Conservation (phyloP, 2,113 vertebrate genomes). For the Psittacara wagleri region DNA sequence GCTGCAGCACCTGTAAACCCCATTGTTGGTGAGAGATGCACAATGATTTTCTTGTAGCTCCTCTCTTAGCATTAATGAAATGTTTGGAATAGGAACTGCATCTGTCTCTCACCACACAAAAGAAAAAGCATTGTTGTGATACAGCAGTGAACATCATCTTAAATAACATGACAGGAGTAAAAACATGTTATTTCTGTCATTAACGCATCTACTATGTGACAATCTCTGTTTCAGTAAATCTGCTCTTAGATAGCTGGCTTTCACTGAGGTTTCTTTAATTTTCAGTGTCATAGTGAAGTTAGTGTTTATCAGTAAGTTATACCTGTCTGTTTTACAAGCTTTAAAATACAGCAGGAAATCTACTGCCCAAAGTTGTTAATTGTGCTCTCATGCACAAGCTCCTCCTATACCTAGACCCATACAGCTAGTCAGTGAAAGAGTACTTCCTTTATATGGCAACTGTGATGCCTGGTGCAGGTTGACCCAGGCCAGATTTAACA, state of each 20-base stretch:
- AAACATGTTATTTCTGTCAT: background rate
- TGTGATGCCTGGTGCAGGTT: background rate
- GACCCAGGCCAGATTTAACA: background rate
- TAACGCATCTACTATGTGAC: background rate
- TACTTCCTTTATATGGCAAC: background rate
- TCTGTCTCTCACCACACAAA: background rate
- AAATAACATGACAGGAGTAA: background rate
- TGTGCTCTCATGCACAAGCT: background rate
- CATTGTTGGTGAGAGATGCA: background rate
- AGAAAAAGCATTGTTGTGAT: background rate
- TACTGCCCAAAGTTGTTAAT: background rate
- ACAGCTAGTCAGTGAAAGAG: background rate
- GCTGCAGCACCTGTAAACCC: background rate
- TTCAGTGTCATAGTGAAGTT: background rate
- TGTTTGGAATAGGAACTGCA: background rate
- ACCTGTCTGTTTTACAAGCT: background rate
- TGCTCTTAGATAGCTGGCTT: background rate
- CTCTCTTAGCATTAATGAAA: background rate
- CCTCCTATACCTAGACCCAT: accelerated
- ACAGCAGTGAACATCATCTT: background rate
- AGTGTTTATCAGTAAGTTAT: background rate
- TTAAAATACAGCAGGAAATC: background rate
- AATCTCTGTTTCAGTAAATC: background rate
- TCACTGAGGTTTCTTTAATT: background rate
- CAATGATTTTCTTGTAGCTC: background rate